Evolutionary conservation across 2,797 vertebrate species (phyloP).

Genomic region (Eutrigla gurnardus): DNA sequence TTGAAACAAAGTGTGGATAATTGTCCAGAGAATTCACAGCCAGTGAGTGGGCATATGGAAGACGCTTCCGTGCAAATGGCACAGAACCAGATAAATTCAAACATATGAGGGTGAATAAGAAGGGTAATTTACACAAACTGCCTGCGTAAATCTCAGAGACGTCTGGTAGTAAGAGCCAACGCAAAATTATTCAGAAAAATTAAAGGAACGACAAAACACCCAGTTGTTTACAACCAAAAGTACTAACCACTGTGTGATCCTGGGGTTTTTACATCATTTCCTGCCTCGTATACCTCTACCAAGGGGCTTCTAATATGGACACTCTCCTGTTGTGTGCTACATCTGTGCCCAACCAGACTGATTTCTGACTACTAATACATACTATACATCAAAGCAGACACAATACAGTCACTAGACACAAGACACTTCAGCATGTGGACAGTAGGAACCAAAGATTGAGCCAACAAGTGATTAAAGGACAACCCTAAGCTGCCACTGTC

Average conservation of each 20-base stretch:
- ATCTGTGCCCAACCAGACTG: too few species aligned
- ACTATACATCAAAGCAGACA: too few species aligned
- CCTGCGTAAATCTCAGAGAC: neutral
- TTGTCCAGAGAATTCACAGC: neutral
- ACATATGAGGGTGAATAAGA: neutral
- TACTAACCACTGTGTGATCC: neutral
- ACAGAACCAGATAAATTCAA: neutral
- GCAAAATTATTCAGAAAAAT: neutral
- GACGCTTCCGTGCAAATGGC: neutral
- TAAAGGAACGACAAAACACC: neutral
- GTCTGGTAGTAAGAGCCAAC: neutral
- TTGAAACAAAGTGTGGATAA: neutral
- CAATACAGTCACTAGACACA: neutral
- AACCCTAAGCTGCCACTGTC: too few species aligned
- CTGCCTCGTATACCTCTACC: neutral
- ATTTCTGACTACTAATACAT: too few species aligned
- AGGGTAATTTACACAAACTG: neutral
- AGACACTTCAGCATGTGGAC: neutral
- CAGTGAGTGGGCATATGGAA: neutral
- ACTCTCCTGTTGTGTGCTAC: too few species aligned
- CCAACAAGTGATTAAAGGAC: too few species aligned
- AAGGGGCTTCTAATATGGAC: neutral
- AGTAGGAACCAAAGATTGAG: too few species aligned
- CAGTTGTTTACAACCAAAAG: neutral
- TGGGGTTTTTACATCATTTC: neutral